These are phyloP conservation scores for Fistularia commersonii DNA, from an alignment of 2,797 vertebrate genomes.

Conservation along the genomic window DNA sequence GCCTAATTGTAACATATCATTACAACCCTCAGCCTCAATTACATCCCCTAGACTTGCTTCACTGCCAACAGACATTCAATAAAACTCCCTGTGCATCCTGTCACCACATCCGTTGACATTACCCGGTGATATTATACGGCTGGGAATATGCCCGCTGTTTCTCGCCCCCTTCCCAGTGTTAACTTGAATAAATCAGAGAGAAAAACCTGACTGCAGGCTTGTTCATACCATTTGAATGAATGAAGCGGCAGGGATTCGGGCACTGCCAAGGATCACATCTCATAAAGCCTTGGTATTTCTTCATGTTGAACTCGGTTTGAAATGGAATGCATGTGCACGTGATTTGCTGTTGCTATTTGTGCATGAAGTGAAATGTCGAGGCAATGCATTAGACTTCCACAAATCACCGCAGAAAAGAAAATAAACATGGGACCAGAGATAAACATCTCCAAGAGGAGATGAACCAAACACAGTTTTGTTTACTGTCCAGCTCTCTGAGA, in stretches of 20 bases:
- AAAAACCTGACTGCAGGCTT: conserved; percentile 14
- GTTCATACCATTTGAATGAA: conserved; percentile 32
- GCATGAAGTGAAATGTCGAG: conserved; percentile 17
- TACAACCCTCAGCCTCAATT: conserved; percentile 21
- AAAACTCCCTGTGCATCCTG: conserved; percentile 10
- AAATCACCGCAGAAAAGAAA: conserved; percentile 10
- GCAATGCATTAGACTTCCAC: conserved; percentile 16
- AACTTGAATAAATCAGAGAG: conserved; percentile 13
- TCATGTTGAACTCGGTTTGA: conserved; percentile 40
- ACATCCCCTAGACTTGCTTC: conserved; percentile 7
- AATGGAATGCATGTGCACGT: conserved; percentile 32
- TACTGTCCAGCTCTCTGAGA: conserved; percentile 10
- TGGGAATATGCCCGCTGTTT: not conserved
- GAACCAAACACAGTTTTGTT: conserved; percentile 15
- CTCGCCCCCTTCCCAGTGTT: not conserved
- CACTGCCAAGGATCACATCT: conserved; percentile 44
- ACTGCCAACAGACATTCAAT: conserved; percentile 18
- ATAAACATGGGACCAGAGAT: conserved; percentile 23
- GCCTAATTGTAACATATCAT: not conserved
- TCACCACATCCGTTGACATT: conserved; percentile 16
- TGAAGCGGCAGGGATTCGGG: conserved; percentile 10
- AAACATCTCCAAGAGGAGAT: not conserved
- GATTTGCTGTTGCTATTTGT: conserved; percentile 10
- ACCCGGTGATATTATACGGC: not conserved
- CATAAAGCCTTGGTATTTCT: conserved; percentile 30